A percentile compares a stretch with the other conserved stretches of the same genome.
Conservation (phyloP, 2,888 invertebrate genomes). For the Amphipoea oculea region DNA sequence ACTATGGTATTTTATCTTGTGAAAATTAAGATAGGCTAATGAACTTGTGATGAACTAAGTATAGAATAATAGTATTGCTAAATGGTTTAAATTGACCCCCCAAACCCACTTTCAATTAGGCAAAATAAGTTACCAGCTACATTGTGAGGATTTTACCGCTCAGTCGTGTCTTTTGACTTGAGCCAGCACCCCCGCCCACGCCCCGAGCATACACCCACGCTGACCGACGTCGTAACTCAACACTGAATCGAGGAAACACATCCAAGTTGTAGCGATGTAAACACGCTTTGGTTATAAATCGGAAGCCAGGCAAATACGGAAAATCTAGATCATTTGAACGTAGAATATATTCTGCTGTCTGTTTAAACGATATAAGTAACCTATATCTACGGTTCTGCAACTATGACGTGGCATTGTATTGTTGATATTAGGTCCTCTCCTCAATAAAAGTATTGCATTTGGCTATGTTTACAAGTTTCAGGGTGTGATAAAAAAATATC, state of each 20-base stretch:
- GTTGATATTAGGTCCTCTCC: neutral
- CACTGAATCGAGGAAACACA: conserved; percentile 41
- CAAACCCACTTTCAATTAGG: neutral
- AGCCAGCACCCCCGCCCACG: conserved; percentile 40
- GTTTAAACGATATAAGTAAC: neutral
- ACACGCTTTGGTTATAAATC: conserved; percentile 32
- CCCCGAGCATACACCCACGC: conserved; percentile 47
- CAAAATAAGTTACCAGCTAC: too few relatives aligned
- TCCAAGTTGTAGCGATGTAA: conserved; percentile 35
- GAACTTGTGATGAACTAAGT: neutral
- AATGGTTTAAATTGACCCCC: neutral
- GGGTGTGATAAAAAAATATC: neutral
- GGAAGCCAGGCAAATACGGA: conserved; percentile 10
- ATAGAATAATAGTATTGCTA: neutral
- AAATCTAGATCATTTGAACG: conserved; percentile 1
- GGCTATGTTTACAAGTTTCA: neutral
- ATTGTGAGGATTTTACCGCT: conserved; percentile 4
- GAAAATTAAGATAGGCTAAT: neutral
- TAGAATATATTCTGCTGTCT: neutral
- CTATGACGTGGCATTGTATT: neutral
- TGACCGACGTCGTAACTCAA: conserved; percentile 44
- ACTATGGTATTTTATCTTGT: neutral
- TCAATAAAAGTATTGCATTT: neutral
- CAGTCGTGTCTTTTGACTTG: conserved; percentile 6
- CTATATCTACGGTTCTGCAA: neutral